Base-by-base conservation (phyloP, 2,888 invertebrate genomes). In the Melinaea menophilus region DNA sequence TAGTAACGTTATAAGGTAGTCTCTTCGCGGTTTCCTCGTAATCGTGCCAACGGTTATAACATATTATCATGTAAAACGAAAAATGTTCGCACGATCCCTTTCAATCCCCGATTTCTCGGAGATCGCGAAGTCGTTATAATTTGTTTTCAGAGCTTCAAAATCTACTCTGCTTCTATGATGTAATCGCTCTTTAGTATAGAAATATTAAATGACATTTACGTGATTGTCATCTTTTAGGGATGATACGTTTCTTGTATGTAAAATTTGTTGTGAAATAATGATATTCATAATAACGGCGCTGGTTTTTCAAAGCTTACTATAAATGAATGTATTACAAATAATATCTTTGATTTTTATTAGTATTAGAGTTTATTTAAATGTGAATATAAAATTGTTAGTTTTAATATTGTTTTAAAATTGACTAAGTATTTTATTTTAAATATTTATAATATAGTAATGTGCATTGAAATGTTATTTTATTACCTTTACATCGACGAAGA, bases 361-460 rank as follows among this genome's bases (percentile, higher is more conserved):
- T 61, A 31, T 58, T 58, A 59, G 63, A 61, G 58, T 63, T 63
- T 63, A 66, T 62, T 66, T 62, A 37, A 51, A 64, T 61, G 48
- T 61, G 59, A 64, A 64, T 62, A 64, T 51, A 4, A 51, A 22
- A 51, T 64, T 66, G 64, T 62, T 64, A 35, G 57, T 59, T 51
- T 31, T 9, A 61, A 54, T 35, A 51, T 47, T 62, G 41, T 61
- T 61, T 64, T 58, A n/a, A 51, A 13, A 31, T 7, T 58, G 46
- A 57, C 35, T 56, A 59, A 62, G 58, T 37, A 61, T 58, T 58
- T 61, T 64, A 47, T 47, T 64, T 64, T 34, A 48, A 64, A 58
- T 58, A 62, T 51, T 34, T 41, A 61, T 56, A 62, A 56, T 56
- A 64, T 61, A 55, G 55, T 55, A 64, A 61, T 55, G 58, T 55